phyloP scores from a whole-genome alignment of 2,797 vertebrate species.

The Rhabdomys pumilio region DNA sequence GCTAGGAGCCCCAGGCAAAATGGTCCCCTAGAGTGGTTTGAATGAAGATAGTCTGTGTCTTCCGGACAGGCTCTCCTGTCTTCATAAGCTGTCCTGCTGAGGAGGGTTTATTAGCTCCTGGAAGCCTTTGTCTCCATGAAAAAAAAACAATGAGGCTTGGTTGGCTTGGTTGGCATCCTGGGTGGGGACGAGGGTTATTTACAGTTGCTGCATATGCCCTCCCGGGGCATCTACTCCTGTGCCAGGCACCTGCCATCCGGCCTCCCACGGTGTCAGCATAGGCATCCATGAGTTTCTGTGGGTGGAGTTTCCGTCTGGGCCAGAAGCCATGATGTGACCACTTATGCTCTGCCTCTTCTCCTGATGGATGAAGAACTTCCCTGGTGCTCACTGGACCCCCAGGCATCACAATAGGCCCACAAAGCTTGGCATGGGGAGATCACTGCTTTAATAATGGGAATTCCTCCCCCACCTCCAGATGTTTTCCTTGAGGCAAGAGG shows the following conservation, averaged over 20 bases:
- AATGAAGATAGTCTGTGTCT: constrained; percentile 56
- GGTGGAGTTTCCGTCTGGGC: neutral
- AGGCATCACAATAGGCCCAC: neutral
- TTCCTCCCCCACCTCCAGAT: too few species aligned
- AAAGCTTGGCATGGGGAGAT: neutral
- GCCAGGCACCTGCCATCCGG: constrained; percentile 63
- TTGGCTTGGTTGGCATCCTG: neutral
- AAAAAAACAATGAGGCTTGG: constrained; percentile 35
- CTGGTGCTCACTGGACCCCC: neutral
- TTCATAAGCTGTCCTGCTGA: neutral
- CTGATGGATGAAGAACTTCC: neutral
- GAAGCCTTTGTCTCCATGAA: constrained; percentile 43
- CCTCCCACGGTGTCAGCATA: neutral
- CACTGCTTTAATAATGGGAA: neutral
- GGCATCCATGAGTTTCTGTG: neutral
- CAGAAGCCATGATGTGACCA: neutral
- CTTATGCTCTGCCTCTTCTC: neutral
- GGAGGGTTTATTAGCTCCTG: constrained; percentile 3
- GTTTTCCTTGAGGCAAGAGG: neutral
- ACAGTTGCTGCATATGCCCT: constrained; percentile 76
- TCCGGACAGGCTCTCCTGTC: fast-evolving
- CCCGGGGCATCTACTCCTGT: constrained; percentile 41
- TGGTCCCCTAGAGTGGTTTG: constrained; percentile 61
- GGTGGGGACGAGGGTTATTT: constrained; percentile 71
- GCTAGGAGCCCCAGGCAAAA: constrained; percentile 72